Conservation (phyloP, 2,113 vertebrate species). For the Tauraco erythrolophus region DNA sequence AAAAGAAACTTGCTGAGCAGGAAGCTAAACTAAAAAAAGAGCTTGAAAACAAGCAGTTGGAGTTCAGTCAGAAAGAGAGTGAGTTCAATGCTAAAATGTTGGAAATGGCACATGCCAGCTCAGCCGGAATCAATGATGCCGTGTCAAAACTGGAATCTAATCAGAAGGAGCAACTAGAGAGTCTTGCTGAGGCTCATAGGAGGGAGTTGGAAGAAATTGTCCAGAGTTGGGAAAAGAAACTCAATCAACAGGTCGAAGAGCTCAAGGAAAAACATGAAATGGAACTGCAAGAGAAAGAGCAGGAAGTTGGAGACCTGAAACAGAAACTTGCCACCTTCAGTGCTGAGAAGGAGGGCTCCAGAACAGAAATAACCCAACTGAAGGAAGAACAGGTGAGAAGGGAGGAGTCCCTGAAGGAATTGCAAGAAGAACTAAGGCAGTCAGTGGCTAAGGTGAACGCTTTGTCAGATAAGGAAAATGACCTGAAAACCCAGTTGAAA, state of each 20-base stretch:
- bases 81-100: constrained; percentile 88
- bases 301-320: constrained; percentile 81
- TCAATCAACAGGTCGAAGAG: constrained; percentile 84
- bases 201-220: constrained; percentile 76
- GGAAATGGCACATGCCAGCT: constrained; percentile 88
- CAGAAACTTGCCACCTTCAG: constrained; percentile 72
- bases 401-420: constrained; percentile 80
- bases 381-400: constrained; percentile 81
- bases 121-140: constrained; percentile 82
- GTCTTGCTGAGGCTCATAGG: constrained; percentile 76
- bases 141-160: constrained; percentile 86
- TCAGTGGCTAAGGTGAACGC: constrained; percentile 71
- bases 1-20: constrained; percentile 88
- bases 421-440: constrained; percentile 85
- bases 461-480: constrained; percentile 78
- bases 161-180: constrained; percentile 88
- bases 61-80: constrained; percentile 87
- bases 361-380: constrained; percentile 73
- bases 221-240: constrained; percentile 80
- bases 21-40: constrained; percentile 88
- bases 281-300: constrained; percentile 83
- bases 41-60: constrained; percentile 85
- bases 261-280: constrained; percentile 80
- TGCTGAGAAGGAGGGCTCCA: constrained; percentile 79
- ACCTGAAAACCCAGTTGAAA: constrained; percentile 82